Base-by-base conservation (phyloP, 2,113 vertebrate species). In the Corynorhinus townsendii region DNA sequence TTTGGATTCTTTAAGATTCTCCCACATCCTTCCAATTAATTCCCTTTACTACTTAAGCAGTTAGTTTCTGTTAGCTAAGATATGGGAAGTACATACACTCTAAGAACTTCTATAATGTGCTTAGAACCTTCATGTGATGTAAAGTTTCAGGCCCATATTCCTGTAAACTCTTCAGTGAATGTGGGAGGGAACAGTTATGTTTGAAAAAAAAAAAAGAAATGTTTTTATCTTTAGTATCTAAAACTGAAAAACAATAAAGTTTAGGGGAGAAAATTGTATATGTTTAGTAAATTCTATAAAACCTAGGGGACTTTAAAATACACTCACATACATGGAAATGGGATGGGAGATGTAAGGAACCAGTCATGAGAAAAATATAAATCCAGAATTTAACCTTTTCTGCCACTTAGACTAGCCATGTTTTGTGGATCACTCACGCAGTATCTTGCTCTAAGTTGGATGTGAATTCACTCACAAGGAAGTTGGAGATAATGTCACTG, bases 401-500 rank as follows among this genome's bases (percentile, higher is more conserved):
- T 91, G 35, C 54, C 33, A n/a, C 75, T 96, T 90, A 84, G 12
- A 75, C 24, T 94, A 81, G 75, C 71, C 82, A 89, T 89, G 30
- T 94, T 89, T 94, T 71, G 89, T 89, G 20, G 87, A 85, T 91
- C 94, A 95, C 80, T 96, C 88, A 72, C 84, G 49, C 20, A 54
- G 64, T 64, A 87, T 91, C 80, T 95, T 87, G 68, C 79, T 91
- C 45, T 89, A 94, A 84, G 83, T 71, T 80, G 64, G 28, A 86
- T 95, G 83, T 66, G 76, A 97, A 95, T 94, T 96, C 86, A 82
- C 54, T 94, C 91, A 82, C 94, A 66, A 75, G 89, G 95, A 89
- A 97, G 64, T 85, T 89, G 73, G 75, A 96, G 86, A 94, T 96
- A 95, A 96, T 96, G 92, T 85, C 91, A 91, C n/a, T 79, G 49